Evolutionary conservation across 2,888 invertebrate species (phyloP).

Genomic region (Bugulina stolonifera): DNA sequence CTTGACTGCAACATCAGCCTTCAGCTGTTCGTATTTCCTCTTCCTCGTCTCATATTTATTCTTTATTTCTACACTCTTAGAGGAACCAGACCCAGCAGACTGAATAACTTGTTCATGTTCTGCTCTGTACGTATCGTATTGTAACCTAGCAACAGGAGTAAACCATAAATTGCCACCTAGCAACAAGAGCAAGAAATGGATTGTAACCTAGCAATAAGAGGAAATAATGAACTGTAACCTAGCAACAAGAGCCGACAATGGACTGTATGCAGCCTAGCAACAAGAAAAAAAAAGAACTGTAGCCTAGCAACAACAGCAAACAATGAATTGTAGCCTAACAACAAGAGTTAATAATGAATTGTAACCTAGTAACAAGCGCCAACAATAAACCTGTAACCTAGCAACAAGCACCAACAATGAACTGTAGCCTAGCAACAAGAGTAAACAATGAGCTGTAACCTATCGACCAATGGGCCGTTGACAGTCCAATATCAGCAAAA

Average conservation of each 20-base stretch:
- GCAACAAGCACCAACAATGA: neutral
- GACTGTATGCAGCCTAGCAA: slow-evolving; percentile 9
- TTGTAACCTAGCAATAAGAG: neutral
- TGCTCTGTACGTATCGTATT: slow-evolving; percentile 94
- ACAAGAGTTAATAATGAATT: neutral
- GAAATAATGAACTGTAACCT: neutral
- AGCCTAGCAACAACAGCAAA: neutral
- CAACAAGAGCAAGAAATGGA: neutral
- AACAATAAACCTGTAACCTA: neutral
- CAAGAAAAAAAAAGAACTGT: neutral
- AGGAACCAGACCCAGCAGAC: slow-evolving; percentile 49
- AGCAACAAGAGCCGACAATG: neutral
- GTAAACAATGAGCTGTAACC: neutral
- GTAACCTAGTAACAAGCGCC: neutral
- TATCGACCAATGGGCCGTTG: too few relatives aligned
- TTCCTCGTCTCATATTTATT: slow-evolving; percentile 77
- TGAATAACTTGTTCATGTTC: slow-evolving; percentile 56
- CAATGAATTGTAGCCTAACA: neutral
- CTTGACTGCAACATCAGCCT: slow-evolving; percentile 89
- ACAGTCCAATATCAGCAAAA: too few relatives aligned
- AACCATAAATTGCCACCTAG: neutral
- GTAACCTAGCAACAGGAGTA: slow-evolving; percentile 60
- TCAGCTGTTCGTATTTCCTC: slow-evolving; percentile 81
- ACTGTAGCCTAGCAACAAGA: neutral
- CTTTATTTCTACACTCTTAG: slow-evolving; percentile 71